Evolutionary conservation across 2,888 invertebrate species (phyloP), one percentile per base, ranked within the genome.

Genomic region (Chrysolina haemoptera): DNA sequence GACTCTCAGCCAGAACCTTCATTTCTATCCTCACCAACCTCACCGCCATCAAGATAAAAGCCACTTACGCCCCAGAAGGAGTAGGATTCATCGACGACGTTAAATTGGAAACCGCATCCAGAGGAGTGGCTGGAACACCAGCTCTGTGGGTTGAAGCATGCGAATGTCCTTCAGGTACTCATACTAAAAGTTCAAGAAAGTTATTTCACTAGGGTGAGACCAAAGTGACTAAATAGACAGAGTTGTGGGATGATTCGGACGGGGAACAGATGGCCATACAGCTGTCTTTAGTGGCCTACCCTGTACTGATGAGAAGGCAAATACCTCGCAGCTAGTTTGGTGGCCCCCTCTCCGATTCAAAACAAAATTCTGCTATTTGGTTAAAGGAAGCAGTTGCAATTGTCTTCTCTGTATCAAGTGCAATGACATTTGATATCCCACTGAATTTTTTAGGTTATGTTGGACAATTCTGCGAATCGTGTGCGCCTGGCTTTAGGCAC

Each of bases 401-500:
- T 5, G 27, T 27, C 27, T 27, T 35, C 8, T 35, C 35, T 3
- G 8, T 35, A 35, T 8, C 8, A 3, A 6, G 35, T 35, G 5
- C 27, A 27, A 27, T n/a, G n/a, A n/a, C n/a, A n/a, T 27, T 41
- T 6, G 55, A 40, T 64, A 50, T 46, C 20, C 18, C 35, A 6
- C 8, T 35, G 35, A 35, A 64, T 35, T 50, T 79, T 81, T 41
- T 71, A 86, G 87, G 87, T 69, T 97, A 96, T 80, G 93, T 97
- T 0, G 97, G 98, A 0, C 98, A 98, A 88, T 98, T 96, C 87
- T 99, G 99, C 85, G 99, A 99, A 88, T 97, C 97, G 0, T 99
- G 99, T 86, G 96, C 95, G 0, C 96, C 98, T 0, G 98, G 98
- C 0, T 99, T 93, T 86, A 93, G 97, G 64, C 96, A 99, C 81